phyloP scores from a whole-genome alignment of 2,113 vertebrate species.

The Mormoops blainvillei region DNA sequence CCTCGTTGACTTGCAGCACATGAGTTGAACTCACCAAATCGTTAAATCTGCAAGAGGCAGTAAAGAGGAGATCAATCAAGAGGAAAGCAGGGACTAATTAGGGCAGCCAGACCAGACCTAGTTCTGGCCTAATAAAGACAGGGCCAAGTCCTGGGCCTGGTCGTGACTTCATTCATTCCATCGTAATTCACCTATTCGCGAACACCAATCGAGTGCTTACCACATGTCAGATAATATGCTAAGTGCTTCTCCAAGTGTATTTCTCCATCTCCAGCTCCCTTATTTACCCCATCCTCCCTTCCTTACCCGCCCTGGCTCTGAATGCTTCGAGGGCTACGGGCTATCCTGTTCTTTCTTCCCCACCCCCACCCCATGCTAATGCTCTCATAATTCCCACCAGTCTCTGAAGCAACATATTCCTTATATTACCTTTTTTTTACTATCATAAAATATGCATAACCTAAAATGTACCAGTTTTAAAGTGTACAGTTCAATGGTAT shows the following conservation, averaged over 20 bases:
- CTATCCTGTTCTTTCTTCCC: not conserved
- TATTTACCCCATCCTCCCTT: not conserved
- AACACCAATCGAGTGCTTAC: not conserved
- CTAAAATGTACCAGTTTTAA: not conserved
- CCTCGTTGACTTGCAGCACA: not conserved
- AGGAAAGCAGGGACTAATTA: not conserved
- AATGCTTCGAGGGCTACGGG: not conserved
- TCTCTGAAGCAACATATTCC: not conserved
- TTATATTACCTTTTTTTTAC: not conserved
- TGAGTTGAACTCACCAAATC: constrained; percentile 64
- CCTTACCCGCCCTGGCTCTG: not conserved
- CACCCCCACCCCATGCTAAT: not conserved
- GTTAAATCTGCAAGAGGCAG: constrained; percentile 73
- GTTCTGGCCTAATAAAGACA: not conserved
- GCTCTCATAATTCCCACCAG: not conserved
- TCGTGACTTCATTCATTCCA: not conserved
- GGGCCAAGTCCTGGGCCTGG: not conserved
- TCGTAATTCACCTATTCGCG: not conserved
- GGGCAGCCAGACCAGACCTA: not conserved
- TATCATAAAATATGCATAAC: not conserved
- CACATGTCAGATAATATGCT: not conserved
- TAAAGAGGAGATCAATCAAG: not conserved
- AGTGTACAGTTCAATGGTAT: not conserved
- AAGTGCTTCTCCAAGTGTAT: not conserved
- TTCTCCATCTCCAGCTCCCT: not conserved